Base-by-base conservation (phyloP, 2,113 vertebrate species). In the Sciurus niger region DNA sequence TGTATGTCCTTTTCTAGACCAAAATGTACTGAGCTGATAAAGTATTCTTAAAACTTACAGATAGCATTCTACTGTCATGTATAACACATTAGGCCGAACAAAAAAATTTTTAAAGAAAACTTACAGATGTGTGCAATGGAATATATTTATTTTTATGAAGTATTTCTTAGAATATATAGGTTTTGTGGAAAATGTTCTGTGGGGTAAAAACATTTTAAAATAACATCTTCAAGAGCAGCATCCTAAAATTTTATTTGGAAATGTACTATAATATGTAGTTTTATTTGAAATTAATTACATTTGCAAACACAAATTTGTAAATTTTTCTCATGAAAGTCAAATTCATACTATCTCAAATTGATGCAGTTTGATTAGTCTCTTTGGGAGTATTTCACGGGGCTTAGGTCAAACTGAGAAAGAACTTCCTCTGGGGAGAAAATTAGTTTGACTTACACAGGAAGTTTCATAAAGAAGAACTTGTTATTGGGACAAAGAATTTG, bases 391-490 rank as follows among this genome's bases (percentile, higher is more conserved):
- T 60, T 89, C 58, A 28, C 51, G 4, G 22, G 30, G 4, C 40
- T 94, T 90, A 55, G n/a, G 46, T 93, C 70, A 83, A 84, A 53
- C 25, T 34, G 30, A 88, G 53, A n/a, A 13, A 9, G 7, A 79
- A 74, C 6, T 79, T 28, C 68, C 60, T 96, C 93, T 93, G 40
- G 53, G 48, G 78, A 97, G 77, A 94, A 97, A 95, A 97, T 96
- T 90, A 92, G 53, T 77, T 93, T 95, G 82, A 80, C 67, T 93
- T 94, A 51, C 4, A 46, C 10, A 73, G 65, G 25, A 96, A 84
- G 86, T 86, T 88, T 85, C 55, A 88, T 89, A 72, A 73, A 72
- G 46, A 96, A 89, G 18, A 90, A 85, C 11, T 32, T 90, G 40
- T 80, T 94, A 79, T 74, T 94, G 55, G 94, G 78, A 85, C 14